Conservation (phyloP, 2,888 invertebrate species). For the Ferdinandea cuprea region DNA sequence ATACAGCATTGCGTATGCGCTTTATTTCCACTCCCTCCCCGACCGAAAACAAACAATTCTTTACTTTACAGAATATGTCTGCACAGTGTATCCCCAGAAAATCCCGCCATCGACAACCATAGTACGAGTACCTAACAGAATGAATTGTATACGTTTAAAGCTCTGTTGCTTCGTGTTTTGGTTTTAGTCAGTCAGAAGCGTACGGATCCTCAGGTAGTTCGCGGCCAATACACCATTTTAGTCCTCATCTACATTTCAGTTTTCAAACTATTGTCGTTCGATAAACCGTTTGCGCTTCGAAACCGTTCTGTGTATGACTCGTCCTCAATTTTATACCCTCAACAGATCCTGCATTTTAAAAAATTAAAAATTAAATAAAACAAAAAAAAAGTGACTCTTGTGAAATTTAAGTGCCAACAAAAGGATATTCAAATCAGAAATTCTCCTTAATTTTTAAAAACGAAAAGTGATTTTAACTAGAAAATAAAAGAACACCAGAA, state of each 20-base stretch:
- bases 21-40: slow-evolving; percentile 12
- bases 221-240: slow-evolving; percentile 70
- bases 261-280: slow-evolving; percentile 42
- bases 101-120: slow-evolving; percentile 49
- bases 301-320: slow-evolving; percentile 11
- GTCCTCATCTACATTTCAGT: slow-evolving; percentile 47
- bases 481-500: slow-evolving; percentile 58
- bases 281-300: slow-evolving; percentile 34
- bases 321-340: neutral
- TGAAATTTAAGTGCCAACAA: slow-evolving; percentile 54
- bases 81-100: slow-evolving; percentile 53
- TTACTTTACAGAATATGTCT: slow-evolving; percentile 24
- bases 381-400: slow-evolving; percentile 33
- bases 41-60: slow-evolving; percentile 16
- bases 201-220: slow-evolving; percentile 81
- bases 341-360: slow-evolving; percentile 39
- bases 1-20: slow-evolving; percentile 68
- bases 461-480: slow-evolving; percentile 36
- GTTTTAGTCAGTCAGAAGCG: slow-evolving; percentile 80
- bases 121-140: slow-evolving; percentile 43
- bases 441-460: slow-evolving; percentile 46
- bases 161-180: slow-evolving; percentile 64
- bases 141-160: slow-evolving; percentile 51
- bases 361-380: neutral
- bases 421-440: slow-evolving; percentile 43